Base-by-base conservation (phyloP, 2,888 invertebrate species). In the Tetranychus piercei region DNA sequence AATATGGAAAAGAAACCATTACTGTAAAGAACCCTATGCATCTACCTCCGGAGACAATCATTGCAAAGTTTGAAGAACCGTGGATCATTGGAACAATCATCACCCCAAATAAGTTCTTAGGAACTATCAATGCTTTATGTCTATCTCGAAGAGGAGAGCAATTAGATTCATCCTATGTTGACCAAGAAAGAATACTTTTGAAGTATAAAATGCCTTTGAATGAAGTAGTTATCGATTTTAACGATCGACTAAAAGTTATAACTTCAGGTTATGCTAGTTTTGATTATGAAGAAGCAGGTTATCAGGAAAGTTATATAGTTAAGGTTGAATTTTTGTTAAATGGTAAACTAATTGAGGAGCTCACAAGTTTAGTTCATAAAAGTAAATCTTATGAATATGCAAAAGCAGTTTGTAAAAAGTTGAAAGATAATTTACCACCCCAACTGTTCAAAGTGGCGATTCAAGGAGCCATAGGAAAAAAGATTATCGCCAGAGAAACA, bases 261-360 rank as follows among this genome's bases (percentile, higher is more conserved):
- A 90, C 91, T 4, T 94, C 94, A 0, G 97, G 97, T 45, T 97
- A 93, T 84, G 97, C 94, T 1, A 84, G 92, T 81, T 94, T 94
- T 81, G 93, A 93, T 82, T 94, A 94, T 81, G 92, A 94, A 82
- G 90, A 92, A 81, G 83, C 87, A 80, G 95, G 92, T 1, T 97
- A 90, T 82, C 87, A 90, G 78, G 80, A 81, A 82, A 77, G 94
- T 77, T 84, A 88, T 76, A 84, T 97, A 79, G 88, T 89, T 0
- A 91, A 91, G 82, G 83, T 94, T 83, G 85, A 86, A 77, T 87
- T 92, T 80, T 80, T 88, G 73, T 83, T 97, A 44, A 97, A 97
- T 82, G 90, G 91, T 0, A 84, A 85, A 2, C 80, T 86, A 66
- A 88, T 94, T 0, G 92, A 94, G 75, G 95, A 95, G 83, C 83